These are phyloP conservation scores for Clavelina lepadiformis DNA, from an alignment of 23 tunicate genomes.

Conservation along the genomic window DNA sequence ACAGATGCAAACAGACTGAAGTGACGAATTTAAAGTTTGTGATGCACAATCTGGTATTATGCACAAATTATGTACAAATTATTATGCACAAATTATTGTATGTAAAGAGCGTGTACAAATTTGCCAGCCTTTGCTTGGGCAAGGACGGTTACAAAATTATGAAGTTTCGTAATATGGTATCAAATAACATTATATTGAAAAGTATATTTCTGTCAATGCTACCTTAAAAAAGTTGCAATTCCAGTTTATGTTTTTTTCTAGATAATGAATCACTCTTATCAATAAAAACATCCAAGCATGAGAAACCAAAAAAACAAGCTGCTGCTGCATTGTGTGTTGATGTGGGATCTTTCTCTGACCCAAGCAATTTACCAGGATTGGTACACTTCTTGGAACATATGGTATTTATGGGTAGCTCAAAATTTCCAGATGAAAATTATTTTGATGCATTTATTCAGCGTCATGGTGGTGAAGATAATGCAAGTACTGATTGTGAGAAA, in stretches of 20 bases:
- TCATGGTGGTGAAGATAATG: slow-evolving; percentile 80
- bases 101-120: no score
- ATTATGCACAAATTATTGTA: no score
- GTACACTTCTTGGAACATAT: slow-evolving; percentile 97
- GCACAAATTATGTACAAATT: no score
- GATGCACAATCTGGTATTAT: no score
- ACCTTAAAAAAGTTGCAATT: no score
- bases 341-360: slow-evolving; percentile 91
- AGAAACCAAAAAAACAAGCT: slow-evolving; percentile 46
- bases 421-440: slow-evolving; percentile 86
- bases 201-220: no score
- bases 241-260: not conserved
- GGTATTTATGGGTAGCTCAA: slow-evolving; percentile 95
- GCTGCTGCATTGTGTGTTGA: slow-evolving; percentile 82
- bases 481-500: slow-evolving; percentile 59
- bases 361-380: slow-evolving; percentile 66
- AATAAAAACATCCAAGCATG: not conserved
- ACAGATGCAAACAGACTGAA: no score
- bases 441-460: slow-evolving; percentile 62
- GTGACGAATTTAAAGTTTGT: no score
- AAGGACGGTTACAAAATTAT: no score
- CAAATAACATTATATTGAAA: no score
- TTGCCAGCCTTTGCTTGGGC: no score
- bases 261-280: not conserved
- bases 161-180: no score